Conservation (phyloP, 2,797 vertebrate genomes). For the Thamnophis elegans region DNA sequence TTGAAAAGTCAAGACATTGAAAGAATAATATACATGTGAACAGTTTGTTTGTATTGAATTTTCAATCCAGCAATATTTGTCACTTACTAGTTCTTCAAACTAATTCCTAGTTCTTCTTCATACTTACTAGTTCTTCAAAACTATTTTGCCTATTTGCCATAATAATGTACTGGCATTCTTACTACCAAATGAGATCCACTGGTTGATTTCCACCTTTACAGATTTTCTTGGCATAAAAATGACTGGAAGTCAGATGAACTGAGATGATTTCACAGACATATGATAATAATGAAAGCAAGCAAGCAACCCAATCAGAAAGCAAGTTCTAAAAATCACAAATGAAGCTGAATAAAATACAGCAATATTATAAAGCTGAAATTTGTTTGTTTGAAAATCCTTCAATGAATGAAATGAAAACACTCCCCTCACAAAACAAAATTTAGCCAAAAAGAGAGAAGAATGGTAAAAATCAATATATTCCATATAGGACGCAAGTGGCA, state of each 20-base stretch:
- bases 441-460: neutral
- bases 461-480: neutral
- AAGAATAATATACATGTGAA: neutral
- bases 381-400: neutral
- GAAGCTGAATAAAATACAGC: constrained; percentile 5
- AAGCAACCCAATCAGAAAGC: neutral
- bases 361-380: neutral
- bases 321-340: neutral
- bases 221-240: neutral
- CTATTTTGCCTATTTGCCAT: neutral
- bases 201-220: neutral
- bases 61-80: neutral
- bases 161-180: neutral
- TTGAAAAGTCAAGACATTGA: neutral
- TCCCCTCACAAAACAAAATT: neutral
- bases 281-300: neutral
- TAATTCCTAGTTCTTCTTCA: neutral
- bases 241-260: neutral
- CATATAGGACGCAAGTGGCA: neutral
- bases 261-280: neutral
- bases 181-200: neutral
- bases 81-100: neutral
- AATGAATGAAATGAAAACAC: neutral
- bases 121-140: neutral
- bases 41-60: neutral